phyloP scores from a whole-genome alignment of 2,888 invertebrate species.

The Elmis aenea region DNA sequence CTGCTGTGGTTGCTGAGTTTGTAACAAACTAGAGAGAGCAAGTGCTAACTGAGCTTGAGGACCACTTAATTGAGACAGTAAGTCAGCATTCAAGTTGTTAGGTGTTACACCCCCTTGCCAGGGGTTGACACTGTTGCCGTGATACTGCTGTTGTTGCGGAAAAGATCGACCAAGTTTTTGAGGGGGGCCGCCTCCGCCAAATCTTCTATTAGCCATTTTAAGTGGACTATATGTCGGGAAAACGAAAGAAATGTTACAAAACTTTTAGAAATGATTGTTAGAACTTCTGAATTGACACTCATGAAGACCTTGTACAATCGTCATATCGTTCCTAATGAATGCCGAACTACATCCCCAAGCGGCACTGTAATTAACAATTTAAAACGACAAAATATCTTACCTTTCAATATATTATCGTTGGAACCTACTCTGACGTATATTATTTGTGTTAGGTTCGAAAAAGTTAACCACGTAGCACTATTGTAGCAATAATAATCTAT shows the following conservation, averaged over 20 bases:
- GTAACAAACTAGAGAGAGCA: slow-evolving; percentile 51
- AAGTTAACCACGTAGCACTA: too few relatives aligned
- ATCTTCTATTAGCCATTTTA: slow-evolving; percentile 46
- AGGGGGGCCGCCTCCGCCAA: slow-evolving; percentile 34
- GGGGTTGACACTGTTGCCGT: slow-evolving; percentile 43
- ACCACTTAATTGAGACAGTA: slow-evolving; percentile 41
- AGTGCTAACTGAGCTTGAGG: slow-evolving; percentile 71
- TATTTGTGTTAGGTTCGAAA: too few relatives aligned
- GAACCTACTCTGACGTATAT: too few relatives aligned
- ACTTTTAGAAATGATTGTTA: too few relatives aligned
- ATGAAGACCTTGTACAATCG: too few relatives aligned
- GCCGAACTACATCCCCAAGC: too few relatives aligned
- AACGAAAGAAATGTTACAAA: neutral
- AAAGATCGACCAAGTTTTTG: slow-evolving; percentile 36
- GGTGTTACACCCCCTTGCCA: slow-evolving; percentile 43
- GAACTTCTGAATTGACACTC: too few relatives aligned
- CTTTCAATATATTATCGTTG: too few relatives aligned
- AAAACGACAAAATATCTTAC: too few relatives aligned
- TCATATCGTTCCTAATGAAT: too few relatives aligned
- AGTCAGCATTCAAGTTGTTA: slow-evolving; percentile 32
- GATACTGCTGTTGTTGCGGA: slow-evolving; percentile 38
- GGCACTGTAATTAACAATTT: too few relatives aligned
- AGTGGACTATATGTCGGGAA: slow-evolving; percentile 13
- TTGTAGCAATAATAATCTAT: too few relatives aligned
- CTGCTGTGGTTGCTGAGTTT: slow-evolving; percentile 42